Base-by-base conservation (phyloP, 2,113 vertebrate species). In the Alaudala cheleensis region DNA sequence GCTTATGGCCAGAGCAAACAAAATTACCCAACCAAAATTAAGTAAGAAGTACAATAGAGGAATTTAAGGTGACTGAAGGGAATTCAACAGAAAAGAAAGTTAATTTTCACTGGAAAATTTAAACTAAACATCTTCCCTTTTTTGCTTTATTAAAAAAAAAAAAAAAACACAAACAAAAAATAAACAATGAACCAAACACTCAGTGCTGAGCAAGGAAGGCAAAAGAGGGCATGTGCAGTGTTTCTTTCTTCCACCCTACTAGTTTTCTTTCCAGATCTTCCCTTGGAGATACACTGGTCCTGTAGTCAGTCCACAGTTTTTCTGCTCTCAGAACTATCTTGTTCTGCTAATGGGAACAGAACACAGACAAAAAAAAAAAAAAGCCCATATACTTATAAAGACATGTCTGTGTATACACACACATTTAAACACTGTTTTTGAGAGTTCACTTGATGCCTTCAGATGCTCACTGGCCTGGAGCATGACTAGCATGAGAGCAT, bases 361-460 rank as follows among this genome's bases (percentile, higher is more conserved):
- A 47, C 12, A 51, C 7, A 74, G 24, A 51, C 12, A 28, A 42
- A 42, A 57, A n/a, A 24, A n/a, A 24, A 23, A 42, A 26, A 5
- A 26, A 4, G 0, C 25, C 14, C 42, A 24, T 14, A 51, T 51
- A 45, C 23, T 18, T 26, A 71, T 5, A 67, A 84, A 72, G 1
- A 0, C 2, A 0, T 44, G 47, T 5, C 2, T 42, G 2, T 37
- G 21, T 31, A 1, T 24, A 8, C 9, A 19, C 5, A 54, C 9
- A 34, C 10, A 50, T 34, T 29, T n/a, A 50, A n/a, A 57, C 11
- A 16, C 6, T 47, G 12, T 31, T n/a, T 77, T 57, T 39, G 53
- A 33, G 26, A 4, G 8, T 61, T 86, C 62, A 11, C 5, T 85
- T 64, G n/a, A 50, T 65, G 53, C 26, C 37, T 88, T 79, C 69